Conservation (phyloP, 2,797 vertebrate genomes). For the Acrossocheilus fasciatus region DNA sequence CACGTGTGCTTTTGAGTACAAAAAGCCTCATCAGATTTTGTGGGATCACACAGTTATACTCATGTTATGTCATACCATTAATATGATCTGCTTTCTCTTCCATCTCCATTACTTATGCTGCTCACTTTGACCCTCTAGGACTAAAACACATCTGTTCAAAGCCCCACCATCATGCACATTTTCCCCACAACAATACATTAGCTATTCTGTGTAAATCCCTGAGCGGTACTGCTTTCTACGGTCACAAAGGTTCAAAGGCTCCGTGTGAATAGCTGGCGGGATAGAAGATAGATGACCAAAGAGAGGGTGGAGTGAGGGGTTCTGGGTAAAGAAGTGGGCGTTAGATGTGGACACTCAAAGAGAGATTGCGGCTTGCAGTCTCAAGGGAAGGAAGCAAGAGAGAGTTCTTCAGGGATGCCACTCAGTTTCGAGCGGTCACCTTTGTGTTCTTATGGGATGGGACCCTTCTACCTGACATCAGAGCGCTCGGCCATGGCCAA, state of each 20-base stretch:
- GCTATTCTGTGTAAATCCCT: conserved; percentile 58
- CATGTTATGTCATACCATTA: conserved; percentile 47
- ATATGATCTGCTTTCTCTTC: conserved; percentile 35
- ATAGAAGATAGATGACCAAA: conserved; percentile 43
- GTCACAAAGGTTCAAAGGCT: conserved; percentile 65
- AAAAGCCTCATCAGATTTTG: background rate
- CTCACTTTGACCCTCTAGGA: conserved; percentile 42
- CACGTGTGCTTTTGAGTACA: background rate
- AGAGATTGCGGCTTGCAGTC: background rate
- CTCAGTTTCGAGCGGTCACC: background rate
- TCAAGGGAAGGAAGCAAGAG: background rate
- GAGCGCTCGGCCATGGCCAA: conserved; percentile 63
- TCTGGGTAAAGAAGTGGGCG: conserved; percentile 40
- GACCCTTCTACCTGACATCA: conserved; percentile 62
- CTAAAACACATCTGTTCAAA: conserved; percentile 43
- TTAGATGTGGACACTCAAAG: background rate
- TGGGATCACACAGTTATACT: background rate
- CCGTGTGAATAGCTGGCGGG: conserved; percentile 34
- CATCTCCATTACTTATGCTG: conserved; percentile 24
- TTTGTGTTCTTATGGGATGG: conserved; percentile 63
- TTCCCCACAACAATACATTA: conserved; percentile 52
- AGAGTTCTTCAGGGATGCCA: conserved; percentile 7
- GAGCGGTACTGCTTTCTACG: conserved; percentile 33
- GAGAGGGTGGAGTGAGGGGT: conserved; percentile 23
- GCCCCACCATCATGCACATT: conserved; percentile 15